phyloP scores from a whole-genome alignment of 2,888 invertebrate genomes.

The Temnothorax rugatulus region DNA sequence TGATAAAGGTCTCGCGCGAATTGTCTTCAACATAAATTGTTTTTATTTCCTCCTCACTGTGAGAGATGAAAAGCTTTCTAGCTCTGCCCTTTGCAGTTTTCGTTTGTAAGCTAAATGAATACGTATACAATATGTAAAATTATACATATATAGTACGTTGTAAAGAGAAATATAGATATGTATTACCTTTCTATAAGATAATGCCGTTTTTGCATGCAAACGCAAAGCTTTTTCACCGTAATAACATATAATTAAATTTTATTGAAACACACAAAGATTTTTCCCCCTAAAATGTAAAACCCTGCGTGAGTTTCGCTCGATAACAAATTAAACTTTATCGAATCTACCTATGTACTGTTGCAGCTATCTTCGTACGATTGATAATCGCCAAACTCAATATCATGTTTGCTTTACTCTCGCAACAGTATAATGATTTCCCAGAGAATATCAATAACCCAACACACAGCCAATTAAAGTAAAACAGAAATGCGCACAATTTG shows the following conservation, averaged over 20 bases:
- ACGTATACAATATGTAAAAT: background rate
- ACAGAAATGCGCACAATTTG: background rate
- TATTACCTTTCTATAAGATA: background rate
- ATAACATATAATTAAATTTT: background rate
- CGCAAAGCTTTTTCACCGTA: background rate
- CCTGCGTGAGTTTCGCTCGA: background rate
- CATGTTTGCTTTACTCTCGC: constrained; percentile 14
- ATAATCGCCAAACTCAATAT: constrained; percentile 1
- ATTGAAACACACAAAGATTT: background rate
- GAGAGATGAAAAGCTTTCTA: background rate
- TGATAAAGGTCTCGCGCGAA: background rate
- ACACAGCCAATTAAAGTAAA: background rate
- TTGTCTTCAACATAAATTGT: background rate
- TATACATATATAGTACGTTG: no score
- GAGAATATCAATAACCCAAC: background rate
- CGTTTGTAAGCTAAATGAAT: background rate
- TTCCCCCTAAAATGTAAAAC: background rate
- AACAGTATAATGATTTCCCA: background rate
- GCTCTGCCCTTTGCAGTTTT: background rate
- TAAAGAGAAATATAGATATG: no score
- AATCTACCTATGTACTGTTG: background rate
- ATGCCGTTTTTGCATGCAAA: background rate
- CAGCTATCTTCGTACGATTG: background rate
- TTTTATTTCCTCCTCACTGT: background rate
- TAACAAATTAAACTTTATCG: constrained; percentile 16